A percentile compares a stretch with the other conserved stretches of the same genome.
phyloP scores from a whole-genome alignment of 2,888 invertebrate genomes.

The Oligia strigilis region DNA sequence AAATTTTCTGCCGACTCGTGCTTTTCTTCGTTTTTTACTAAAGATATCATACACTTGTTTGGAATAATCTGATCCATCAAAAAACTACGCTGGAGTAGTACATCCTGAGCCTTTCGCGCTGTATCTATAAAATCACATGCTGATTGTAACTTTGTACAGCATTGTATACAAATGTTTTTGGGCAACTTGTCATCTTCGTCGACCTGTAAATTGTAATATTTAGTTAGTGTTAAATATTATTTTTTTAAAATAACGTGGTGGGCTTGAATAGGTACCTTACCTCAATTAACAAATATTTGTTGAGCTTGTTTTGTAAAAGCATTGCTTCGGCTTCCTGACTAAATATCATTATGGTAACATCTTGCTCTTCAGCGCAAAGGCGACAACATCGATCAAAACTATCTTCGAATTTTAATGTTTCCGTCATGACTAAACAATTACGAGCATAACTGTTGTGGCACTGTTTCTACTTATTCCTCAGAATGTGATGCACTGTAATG shows the following conservation, averaged over 20 bases:
- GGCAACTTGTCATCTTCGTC: conserved; percentile 92
- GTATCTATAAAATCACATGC: conserved; percentile 93
- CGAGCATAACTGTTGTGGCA: conserved; percentile 52
- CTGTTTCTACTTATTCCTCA: conserved; percentile 46
- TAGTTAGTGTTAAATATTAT: background rate
- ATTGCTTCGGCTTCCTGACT: conserved; percentile 92
- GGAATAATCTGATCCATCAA: conserved; percentile 84
- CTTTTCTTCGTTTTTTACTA: conserved; percentile 56
- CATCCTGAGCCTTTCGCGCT: conserved; percentile 92
- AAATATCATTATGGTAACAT: conserved; percentile 92
- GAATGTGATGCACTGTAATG: conserved; percentile 74
- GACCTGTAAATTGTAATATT: conserved; percentile 85
- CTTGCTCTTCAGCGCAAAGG: conserved; percentile 91
- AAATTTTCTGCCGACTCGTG: conserved; percentile 62
- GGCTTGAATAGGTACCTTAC: conserved; percentile 75
- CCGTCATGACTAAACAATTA: conserved; percentile 68
- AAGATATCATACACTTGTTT: conserved; percentile 43
- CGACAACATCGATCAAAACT: conserved; percentile 90
- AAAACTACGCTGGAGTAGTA: conserved; percentile 82
- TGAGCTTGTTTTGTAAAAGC: conserved; percentile 92
- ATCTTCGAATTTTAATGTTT: conserved; percentile 66
- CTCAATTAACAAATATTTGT: conserved; percentile 92
- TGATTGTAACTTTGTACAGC: conserved; percentile 92
- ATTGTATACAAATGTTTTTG: conserved; percentile 92
- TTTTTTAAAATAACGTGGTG: background rate